These are phyloP conservation scores for Potamarius usumacintae DNA, from an alignment of 2,113 vertebrate genomes.

Conservation along the genomic window DNA sequence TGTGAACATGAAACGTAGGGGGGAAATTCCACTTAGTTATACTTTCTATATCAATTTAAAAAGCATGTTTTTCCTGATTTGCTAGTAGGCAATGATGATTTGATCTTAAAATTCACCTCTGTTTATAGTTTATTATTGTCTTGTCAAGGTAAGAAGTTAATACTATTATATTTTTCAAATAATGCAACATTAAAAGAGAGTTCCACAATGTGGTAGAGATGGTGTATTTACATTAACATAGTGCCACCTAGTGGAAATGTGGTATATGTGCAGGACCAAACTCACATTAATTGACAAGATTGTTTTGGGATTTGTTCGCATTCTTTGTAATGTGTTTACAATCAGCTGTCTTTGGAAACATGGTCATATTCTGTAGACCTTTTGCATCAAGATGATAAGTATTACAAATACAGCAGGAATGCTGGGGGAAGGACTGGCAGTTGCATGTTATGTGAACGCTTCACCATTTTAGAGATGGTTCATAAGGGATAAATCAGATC, in stretches of 20 bases:
- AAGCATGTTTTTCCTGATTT: not conserved
- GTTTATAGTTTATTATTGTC: not conserved
- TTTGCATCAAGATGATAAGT: not conserved
- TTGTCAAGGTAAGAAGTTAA: not conserved
- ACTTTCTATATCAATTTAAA: conserved; percentile 1
- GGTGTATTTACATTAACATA: conserved; percentile 12
- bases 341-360: not conserved
- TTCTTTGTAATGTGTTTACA: not conserved
- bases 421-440: not conserved
- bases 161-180: not conserved
- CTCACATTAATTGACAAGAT: not conserved
- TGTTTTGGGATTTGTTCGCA: not conserved
- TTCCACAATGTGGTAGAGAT: not conserved
- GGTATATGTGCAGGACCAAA: not conserved
- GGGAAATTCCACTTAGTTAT: not conserved
- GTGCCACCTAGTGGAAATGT: conserved; percentile 27
- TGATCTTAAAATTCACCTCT: not conserved
- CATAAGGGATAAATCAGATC: conserved; percentile 27
- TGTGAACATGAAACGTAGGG: conserved; percentile 5
- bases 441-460: conserved; percentile 34
- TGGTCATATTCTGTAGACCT: conserved; percentile 10
- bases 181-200: not conserved
- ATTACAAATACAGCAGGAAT: not conserved
- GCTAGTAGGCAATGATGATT: not conserved
- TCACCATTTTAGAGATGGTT: not conserved